Percentiles rank a stretch among this genome's conserved stretches.
Evolutionary conservation across 2,113 vertebrate genomes (phyloP).

Genomic region (Echinops telfairi): DNA sequence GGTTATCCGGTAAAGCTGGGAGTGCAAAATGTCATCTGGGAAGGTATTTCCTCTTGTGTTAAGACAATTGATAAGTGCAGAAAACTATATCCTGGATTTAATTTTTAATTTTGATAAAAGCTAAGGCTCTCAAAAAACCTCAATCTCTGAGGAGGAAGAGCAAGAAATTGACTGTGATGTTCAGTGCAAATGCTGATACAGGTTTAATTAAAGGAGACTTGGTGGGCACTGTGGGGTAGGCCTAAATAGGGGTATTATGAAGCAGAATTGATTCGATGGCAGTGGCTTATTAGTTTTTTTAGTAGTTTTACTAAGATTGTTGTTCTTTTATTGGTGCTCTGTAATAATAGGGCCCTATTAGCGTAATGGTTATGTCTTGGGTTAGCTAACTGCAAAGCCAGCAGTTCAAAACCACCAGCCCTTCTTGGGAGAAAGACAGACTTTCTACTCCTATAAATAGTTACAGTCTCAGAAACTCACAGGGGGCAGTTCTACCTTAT

Average conservation of each 20-base stretch:
- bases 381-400: too few relatives aligned
- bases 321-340: background rate
- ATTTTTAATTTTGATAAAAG: background rate
- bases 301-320: background rate
- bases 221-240: too few relatives aligned
- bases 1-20: background rate
- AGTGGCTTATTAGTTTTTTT: background rate
- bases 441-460: too few relatives aligned
- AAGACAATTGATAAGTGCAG: background rate
- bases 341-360: too few relatives aligned
- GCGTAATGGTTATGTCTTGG: too few relatives aligned
- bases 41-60: background rate
- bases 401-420: too few relatives aligned
- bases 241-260: too few relatives aligned
- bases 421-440: too few relatives aligned
- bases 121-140: background rate
- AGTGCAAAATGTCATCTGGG: background rate
- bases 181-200: background rate
- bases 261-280: too few relatives aligned
- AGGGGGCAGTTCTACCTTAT: too few relatives aligned
- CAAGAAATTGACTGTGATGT: background rate
- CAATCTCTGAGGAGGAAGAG: background rate
- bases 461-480: too few relatives aligned
- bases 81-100: background rate
- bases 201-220: background rate